Evolutionary conservation across 2,797 vertebrate genomes (phyloP).

Genomic region (Chaunax sp.): DNA sequence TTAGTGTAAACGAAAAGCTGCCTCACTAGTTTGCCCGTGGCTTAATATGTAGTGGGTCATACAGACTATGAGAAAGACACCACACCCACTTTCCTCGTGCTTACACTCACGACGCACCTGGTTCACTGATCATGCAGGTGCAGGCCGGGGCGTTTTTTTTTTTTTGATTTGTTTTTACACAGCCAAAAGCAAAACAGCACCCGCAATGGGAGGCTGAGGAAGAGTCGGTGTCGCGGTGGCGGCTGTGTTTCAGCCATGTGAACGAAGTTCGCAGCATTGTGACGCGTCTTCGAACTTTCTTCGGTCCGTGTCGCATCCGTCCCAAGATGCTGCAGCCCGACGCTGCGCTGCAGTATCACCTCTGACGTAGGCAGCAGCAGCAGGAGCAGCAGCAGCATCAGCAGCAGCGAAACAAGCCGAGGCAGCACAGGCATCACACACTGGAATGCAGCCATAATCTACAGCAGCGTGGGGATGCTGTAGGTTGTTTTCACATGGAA

Average conservation of each 20-base stretch:
- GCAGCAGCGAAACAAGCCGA: conserved; percentile 29
- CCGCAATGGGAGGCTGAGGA: not conserved
- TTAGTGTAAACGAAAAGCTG: conserved; percentile 70
- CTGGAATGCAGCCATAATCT: too few relatives aligned
- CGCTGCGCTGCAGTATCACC: conserved; percentile 47
- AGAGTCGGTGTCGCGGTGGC: not conserved
- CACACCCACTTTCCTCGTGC: conserved; percentile 77
- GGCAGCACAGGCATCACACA: too few relatives aligned
- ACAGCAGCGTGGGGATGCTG: too few relatives aligned
- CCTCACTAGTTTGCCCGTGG: conserved; percentile 59
- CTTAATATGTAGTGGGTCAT: conserved; percentile 49
- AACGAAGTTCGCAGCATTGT: not conserved
- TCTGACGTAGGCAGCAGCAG: conserved; percentile 47
- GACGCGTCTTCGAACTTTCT: conserved; percentile 51
- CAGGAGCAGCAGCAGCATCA: too few relatives aligned
- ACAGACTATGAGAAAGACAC: conserved; percentile 50
- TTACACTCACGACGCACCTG: conserved; percentile 69
- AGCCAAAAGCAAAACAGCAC: too few relatives aligned
- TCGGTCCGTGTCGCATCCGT: conserved; percentile 40
- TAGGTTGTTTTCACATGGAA: too few relatives aligned
- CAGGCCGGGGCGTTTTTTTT: conserved; percentile 7
- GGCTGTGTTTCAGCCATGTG: not conserved
- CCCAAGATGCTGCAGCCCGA: conserved; percentile 51
- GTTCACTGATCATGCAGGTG: conserved; percentile 54
- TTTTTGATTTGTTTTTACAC: too few relatives aligned